A percentile compares a stretch with the other conserved stretches of the same genome.
These are phyloP conservation scores for Petrophora chlorosata DNA, from an alignment of 2,888 invertebrate genomes.

Conservation along the genomic window DNA sequence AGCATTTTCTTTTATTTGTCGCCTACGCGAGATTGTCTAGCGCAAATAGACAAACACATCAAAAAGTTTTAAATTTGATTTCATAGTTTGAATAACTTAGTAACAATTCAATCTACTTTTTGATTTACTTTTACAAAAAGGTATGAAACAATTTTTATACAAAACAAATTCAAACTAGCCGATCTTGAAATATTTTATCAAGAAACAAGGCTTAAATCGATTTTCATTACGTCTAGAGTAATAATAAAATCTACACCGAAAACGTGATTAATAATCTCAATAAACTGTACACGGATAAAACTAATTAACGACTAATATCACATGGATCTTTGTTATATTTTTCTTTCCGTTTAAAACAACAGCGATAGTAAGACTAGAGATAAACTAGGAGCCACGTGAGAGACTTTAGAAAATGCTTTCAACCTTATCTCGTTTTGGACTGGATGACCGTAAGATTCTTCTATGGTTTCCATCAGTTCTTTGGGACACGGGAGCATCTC, in stretches of 20 bases:
- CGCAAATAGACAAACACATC: neutral
- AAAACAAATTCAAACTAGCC: neutral
- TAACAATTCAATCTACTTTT: no score
- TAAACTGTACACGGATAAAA: conserved; percentile 53
- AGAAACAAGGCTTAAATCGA: conserved; percentile 6
- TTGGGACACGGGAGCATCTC: conserved; percentile 77
- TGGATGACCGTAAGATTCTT: conserved; percentile 73
- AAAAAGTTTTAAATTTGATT: neutral
- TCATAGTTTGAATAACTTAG: neutral
- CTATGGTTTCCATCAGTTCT: conserved; percentile 72
- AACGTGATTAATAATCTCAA: conserved; percentile 43
- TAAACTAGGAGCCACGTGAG: conserved; percentile 52
- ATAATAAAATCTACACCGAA: conserved; percentile 40
- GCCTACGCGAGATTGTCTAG: conserved; percentile 10
- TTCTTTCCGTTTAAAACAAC: conserved; percentile 44
- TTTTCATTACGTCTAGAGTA: conserved; percentile 22
- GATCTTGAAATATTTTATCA: neutral
- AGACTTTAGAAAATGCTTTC: conserved; percentile 67
- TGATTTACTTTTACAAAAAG: no score
- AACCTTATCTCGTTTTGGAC: conserved; percentile 77
- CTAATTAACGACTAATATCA: conserved; percentile 74
- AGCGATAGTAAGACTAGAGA: conserved; percentile 50
- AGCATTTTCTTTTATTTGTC: conserved; percentile 17
- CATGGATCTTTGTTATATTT: conserved; percentile 39
- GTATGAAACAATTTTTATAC: no score